Conservation (phyloP, 2,113 vertebrate genomes). For the Anhinga rufa region DNA sequence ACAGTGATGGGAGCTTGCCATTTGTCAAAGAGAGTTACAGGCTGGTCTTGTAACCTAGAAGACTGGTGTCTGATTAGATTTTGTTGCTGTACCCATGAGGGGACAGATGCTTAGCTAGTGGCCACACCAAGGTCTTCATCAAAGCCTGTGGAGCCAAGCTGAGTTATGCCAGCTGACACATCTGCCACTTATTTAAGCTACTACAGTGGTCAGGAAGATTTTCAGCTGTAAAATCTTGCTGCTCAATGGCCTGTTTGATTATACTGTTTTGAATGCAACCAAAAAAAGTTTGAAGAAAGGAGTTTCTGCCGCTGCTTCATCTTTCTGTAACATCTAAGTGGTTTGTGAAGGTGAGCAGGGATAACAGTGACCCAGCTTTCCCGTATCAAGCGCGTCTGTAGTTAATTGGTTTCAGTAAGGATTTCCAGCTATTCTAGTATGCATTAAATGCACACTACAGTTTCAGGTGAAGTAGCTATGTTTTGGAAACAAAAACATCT, state of each 20-base stretch:
- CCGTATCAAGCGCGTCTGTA: rapidly evolving
- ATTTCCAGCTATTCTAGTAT: neutral
- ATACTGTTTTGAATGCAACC: neutral
- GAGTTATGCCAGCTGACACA: neutral
- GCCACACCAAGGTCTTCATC: neutral
- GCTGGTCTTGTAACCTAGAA: neutral
- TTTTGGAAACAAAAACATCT: neutral
- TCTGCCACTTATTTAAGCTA: neutral
- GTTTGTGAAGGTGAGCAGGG: neutral
- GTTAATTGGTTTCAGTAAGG: neutral
- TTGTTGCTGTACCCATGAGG: neutral
- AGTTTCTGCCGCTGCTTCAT: neutral
- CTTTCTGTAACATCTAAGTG: neutral
- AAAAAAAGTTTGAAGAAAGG: neutral
- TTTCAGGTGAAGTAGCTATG: neutral
- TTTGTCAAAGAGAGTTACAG: neutral
- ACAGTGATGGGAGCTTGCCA: neutral
- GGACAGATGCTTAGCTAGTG: neutral
- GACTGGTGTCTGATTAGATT: neutral
- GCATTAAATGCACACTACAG: neutral
- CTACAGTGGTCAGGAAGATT: neutral
- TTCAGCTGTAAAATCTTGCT: neutral
- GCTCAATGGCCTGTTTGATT: neutral
- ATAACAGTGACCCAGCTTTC: neutral
- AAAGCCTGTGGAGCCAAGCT: neutral